These are phyloP conservation scores for Drosophila anomelani DNA, from an alignment of 2,888 invertebrate genomes.

Conservation along the genomic window DNA sequence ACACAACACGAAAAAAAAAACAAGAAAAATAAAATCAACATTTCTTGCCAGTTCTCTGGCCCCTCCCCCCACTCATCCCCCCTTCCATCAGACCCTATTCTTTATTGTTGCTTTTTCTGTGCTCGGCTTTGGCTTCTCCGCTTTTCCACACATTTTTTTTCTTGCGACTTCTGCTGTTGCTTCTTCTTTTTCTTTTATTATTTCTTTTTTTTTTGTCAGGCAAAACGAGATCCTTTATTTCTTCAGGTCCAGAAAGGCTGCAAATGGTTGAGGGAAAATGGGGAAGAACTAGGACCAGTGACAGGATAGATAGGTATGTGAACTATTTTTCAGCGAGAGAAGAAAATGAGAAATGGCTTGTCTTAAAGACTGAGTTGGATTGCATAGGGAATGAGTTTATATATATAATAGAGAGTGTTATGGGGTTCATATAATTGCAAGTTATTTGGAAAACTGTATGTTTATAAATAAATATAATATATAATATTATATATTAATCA, in stretches of 20 bases:
- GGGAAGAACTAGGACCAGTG: not conserved
- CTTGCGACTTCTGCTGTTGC: slow-evolving; percentile 29
- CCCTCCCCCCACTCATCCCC: not conserved
- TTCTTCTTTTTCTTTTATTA: slow-evolving; percentile 4
- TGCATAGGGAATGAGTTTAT: not conserved
- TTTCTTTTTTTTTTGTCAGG: no score
- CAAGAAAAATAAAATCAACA: slow-evolving; percentile 55
- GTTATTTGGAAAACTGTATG: no score
- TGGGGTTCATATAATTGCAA: not conserved
- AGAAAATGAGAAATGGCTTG: slow-evolving; percentile 26
- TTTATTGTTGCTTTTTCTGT: slow-evolving; percentile 52
- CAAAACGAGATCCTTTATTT: slow-evolving; percentile 56
- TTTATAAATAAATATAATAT: not conserved
- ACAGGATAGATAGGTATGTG: slow-evolving; percentile 15
- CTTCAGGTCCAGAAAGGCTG: slow-evolving; percentile 25
- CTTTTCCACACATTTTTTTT: slow-evolving; percentile 28
- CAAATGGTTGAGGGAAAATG: slow-evolving; percentile 21
- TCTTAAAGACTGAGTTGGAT: slow-evolving; percentile 3
- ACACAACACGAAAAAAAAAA: slow-evolving; percentile 35
- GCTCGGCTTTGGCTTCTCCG: slow-evolving; percentile 41
- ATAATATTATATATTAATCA: no score
- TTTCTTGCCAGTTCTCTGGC: slow-evolving; percentile 62
- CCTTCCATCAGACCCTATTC: slow-evolving; percentile 9
- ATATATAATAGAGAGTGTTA: not conserved
- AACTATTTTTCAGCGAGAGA: slow-evolving; percentile 22